A percentile compares a stretch with the other conserved stretches of the same genome.
These are phyloP conservation scores for Musca domestica DNA, from an alignment of 1,140 invertebrate genomes.

Conservation along the genomic window DNA sequence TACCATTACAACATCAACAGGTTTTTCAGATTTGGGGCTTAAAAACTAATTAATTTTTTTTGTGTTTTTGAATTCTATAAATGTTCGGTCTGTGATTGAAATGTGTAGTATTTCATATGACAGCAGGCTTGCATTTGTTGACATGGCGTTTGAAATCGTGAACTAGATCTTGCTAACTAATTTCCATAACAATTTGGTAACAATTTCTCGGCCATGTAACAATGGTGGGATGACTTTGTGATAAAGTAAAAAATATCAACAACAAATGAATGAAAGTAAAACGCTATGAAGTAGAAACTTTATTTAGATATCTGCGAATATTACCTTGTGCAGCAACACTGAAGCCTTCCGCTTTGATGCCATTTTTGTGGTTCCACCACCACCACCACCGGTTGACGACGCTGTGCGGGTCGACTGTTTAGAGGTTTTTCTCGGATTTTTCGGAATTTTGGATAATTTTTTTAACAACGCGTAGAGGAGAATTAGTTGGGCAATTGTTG, in stretches of 20 bases:
- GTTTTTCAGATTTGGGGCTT: too few species aligned
- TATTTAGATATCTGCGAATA: not conserved
- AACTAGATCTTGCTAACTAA: too few species aligned
- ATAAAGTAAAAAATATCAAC: not conserved
- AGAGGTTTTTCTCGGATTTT: slow-evolving; percentile 54
- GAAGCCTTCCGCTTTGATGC: slow-evolving; percentile 54
- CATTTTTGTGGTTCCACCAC: slow-evolving; percentile 53
- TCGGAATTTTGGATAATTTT: slow-evolving; percentile 53
- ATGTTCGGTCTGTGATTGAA: too few species aligned
- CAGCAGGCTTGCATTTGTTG: too few species aligned
- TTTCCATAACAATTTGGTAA: too few species aligned
- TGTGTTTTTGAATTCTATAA: too few species aligned
- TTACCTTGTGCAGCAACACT: slow-evolving; percentile 54
- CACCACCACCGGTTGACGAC: slow-evolving; percentile 53
- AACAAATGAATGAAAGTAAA: not conserved
- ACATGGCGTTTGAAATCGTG: too few species aligned
- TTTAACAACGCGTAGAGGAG: slow-evolving; percentile 11
- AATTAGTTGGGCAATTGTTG: not conserved
- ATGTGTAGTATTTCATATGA: too few species aligned
- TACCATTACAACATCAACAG: too few species aligned
- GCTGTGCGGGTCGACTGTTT: slow-evolving; percentile 54
- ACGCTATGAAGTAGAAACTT: not conserved
- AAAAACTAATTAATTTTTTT: too few species aligned
- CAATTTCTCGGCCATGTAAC: too few species aligned
- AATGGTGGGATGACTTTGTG: not conserved